A percentile compares a stretch with the other conserved stretches of the same genome.
phyloP scores from a whole-genome alignment of 35 echinoderm and acorn worm species.

The Apostichopus japonicus region DNA sequence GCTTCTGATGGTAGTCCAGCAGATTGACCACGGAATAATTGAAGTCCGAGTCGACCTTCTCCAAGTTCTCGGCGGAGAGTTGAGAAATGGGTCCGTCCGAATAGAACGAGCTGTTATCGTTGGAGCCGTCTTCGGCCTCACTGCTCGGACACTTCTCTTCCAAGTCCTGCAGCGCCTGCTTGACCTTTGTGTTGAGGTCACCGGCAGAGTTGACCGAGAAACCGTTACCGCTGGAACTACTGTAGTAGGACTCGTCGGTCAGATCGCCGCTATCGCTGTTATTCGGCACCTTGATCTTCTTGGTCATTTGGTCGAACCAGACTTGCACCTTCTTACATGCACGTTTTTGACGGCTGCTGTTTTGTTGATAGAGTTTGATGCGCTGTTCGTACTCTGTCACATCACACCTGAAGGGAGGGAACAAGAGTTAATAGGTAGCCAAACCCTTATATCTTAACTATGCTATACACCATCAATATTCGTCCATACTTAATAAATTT shows the following conservation, averaged over 20 bases:
- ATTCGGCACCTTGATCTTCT: slow-evolving; percentile 4
- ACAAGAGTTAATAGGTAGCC: too few species aligned
- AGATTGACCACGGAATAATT: slow-evolving; percentile 36
- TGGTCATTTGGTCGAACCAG: slow-evolving; percentile 31
- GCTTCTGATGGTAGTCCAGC: slow-evolving; percentile 29
- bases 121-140: neutral
- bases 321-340: slow-evolving; percentile 50
- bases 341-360: neutral
- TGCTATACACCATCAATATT: neutral
- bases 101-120: slow-evolving; percentile 32
- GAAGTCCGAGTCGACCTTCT: slow-evolving; percentile 29
- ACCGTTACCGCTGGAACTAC: slow-evolving; percentile 46
- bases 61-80: neutral
- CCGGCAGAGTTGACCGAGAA: slow-evolving; percentile 46
- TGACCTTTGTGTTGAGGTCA: slow-evolving; percentile 37
- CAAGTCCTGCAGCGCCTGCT: neutral
- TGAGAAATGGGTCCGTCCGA: slow-evolving; percentile 33
- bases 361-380: slow-evolving; percentile 37
- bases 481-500: neutral
- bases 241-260: slow-evolving; percentile 52
- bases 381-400: slow-evolving; percentile 52
- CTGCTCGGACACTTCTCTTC: neutral
- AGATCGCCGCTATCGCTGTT: slow-evolving; percentile 46
- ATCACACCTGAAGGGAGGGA: neutral
- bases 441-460: neutral